Evolutionary conservation across 1,140 invertebrate genomes (phyloP), one percentile per base, ranked within the genome.

Genomic region (Caenorhabditis latens): DNA sequence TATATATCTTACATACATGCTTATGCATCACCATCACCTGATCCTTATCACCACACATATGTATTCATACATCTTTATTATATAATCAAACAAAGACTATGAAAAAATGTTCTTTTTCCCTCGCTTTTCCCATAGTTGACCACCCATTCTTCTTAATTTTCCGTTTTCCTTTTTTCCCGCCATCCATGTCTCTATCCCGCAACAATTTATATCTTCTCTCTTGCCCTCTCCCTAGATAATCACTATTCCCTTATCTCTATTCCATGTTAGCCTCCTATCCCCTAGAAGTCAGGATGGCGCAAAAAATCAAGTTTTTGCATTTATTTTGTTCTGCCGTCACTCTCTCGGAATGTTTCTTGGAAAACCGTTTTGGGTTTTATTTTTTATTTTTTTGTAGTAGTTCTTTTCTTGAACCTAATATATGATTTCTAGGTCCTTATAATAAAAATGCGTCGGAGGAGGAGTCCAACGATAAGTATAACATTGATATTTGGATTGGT

Each of bases 251-350:
- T 58, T 58, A 58, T 58, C 57, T 58, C n/a, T 21, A n/a, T n/a
- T 58, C n/a, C 16, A n/a, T n/a, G 57, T 58, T 58, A 58, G 57
- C 50, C 57, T 32, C 32, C 32, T 32, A 58, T 58, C 57, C 55
- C 19, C 13, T 16, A n/a, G 55, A 58, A 19, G 55, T 19, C 19
- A 19, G 7, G 19, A 58, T 16, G 8, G 8, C 16, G n/a, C 4
- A 58, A 58, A 21, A 58, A 58, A 58, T 58, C 57, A 58, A 58
- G 57, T 58, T 58, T 58, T 58, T 58, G 13, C 16, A 53, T 58
- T n/a, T 58, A 8, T 19, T 58, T 58, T 58, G 8, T 58, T 58
- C n/a, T n/a, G 16, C 16, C 16, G n/a, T 58, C 16, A 58, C n/a
- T 4, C 57, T n/a, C n/a, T 58, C 57, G 8, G 50, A 53, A 53